phyloP scores from a whole-genome alignment of 2,113 vertebrate genomes.

The Solenodon paradoxus region DNA sequence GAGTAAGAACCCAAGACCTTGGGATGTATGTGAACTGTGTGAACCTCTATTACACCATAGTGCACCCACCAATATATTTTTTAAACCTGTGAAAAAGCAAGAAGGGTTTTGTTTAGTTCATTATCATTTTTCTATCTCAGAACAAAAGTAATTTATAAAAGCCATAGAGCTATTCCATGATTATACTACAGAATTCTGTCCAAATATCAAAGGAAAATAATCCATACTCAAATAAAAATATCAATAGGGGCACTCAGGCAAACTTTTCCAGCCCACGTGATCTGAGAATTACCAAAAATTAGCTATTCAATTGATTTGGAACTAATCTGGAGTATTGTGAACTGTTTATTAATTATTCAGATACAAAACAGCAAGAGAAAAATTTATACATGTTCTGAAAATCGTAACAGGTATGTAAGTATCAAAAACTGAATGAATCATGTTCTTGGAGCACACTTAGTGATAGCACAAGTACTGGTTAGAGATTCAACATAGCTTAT shows the following conservation, averaged over 20 bases:
- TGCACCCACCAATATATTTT: neutral
- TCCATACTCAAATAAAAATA: neutral
- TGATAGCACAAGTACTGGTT: neutral
- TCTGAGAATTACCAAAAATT: neutral
- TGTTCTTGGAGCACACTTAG: neutral
- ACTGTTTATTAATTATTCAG: neutral
- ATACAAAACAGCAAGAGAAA: neutral
- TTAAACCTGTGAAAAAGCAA: neutral
- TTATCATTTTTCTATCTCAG: constrained; percentile 12
- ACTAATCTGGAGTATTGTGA: neutral
- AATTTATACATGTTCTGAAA: neutral
- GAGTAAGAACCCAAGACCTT: no score
- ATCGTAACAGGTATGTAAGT: neutral
- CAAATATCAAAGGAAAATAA: constrained; percentile 10
- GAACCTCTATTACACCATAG: no score
- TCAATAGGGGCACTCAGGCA: neutral
- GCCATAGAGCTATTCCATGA: neutral
- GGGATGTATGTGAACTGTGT: no score
- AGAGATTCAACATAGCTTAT: neutral
- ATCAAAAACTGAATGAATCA: neutral
- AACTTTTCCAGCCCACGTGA: neutral
- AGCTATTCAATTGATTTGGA: neutral
- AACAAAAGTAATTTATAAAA: constrained; percentile 23
- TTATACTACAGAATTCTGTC: neutral
- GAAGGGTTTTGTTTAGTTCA: neutral